These are phyloP conservation scores for Falcunculus frontatus DNA, from an alignment of 2,113 vertebrate species.

Conservation along the genomic window DNA sequence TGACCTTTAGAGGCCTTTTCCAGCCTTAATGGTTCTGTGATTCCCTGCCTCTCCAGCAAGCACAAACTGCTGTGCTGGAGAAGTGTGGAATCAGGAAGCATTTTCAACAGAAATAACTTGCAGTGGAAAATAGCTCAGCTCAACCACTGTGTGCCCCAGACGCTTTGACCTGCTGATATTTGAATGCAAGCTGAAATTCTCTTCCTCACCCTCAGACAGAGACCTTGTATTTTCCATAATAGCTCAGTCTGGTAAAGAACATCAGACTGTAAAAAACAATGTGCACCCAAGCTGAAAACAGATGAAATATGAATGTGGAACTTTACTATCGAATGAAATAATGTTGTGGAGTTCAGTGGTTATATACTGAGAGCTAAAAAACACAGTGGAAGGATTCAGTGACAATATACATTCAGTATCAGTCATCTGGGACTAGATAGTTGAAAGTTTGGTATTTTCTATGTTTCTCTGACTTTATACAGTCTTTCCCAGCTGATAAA, in stretches of 20 bases:
- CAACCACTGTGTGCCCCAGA: not conserved
- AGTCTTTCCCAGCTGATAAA: not conserved
- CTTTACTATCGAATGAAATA: not conserved
- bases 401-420: not conserved
- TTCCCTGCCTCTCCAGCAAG: not conserved
- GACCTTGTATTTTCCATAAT: not conserved
- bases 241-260: not conserved
- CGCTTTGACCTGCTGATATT: slow-evolving; percentile 3
- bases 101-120: not conserved
- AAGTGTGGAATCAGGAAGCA: not conserved
- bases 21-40: not conserved
- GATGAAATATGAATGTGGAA: not conserved
- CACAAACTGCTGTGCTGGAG: not conserved
- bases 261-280: not conserved
- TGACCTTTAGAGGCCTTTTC: not conserved
- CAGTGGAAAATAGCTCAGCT: not conserved
- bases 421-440: not conserved
- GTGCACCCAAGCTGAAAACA: not conserved
- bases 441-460: not conserved
- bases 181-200: not conserved
- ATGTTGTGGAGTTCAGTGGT: not conserved
- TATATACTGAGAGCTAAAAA: not conserved
- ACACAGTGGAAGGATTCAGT: not conserved
- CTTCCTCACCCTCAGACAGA: not conserved
- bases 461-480: not conserved